Percentiles rank a stretch among this genome's conserved stretches.
Evolutionary conservation across 2,888 invertebrate species (phyloP).

Genomic region (Ptychoptera albimana): DNA sequence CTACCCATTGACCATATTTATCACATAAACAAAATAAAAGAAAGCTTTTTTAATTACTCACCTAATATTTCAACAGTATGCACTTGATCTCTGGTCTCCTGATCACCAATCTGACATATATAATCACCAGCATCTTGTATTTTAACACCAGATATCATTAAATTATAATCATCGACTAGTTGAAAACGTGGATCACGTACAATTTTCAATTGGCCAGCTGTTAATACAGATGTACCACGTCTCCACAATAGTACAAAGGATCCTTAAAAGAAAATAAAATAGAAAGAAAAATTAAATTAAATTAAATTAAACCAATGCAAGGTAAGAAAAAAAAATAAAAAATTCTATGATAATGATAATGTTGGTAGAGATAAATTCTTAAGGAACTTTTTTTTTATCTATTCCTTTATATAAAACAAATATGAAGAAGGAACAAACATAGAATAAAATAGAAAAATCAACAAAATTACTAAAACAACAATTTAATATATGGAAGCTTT

Average conservation of each 20-base stretch:
- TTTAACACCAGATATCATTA: constrained; percentile 51
- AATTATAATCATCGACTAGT: constrained; percentile 50
- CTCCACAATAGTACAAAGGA: constrained; percentile 52
- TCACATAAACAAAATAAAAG: too few species aligned
- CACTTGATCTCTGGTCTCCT: constrained; percentile 51
- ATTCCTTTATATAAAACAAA: too few species aligned
- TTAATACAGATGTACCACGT: constrained; percentile 49
- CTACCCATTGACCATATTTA: too few species aligned
- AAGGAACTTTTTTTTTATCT: not conserved
- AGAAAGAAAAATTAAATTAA: not conserved
- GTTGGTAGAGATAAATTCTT: not conserved
- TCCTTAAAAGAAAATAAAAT: constrained; percentile 30
- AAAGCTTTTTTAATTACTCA: constrained; percentile 11
- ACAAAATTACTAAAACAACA: too few species aligned
- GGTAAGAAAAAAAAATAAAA: too few species aligned
- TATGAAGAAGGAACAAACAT: too few species aligned
- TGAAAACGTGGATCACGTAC: constrained; percentile 48
- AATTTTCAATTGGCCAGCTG: constrained; percentile 54
- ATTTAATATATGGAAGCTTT: too few species aligned
- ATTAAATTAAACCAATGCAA: too few species aligned
- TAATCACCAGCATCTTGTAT: constrained; percentile 58
- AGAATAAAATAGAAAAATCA: too few species aligned
- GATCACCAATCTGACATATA: constrained; percentile 55
- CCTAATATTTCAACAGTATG: constrained; percentile 54
- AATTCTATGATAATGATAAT: not conserved